Evolutionary conservation across 2,888 invertebrate species (phyloP).

Genomic region (Ectemnius lituratus): DNA sequence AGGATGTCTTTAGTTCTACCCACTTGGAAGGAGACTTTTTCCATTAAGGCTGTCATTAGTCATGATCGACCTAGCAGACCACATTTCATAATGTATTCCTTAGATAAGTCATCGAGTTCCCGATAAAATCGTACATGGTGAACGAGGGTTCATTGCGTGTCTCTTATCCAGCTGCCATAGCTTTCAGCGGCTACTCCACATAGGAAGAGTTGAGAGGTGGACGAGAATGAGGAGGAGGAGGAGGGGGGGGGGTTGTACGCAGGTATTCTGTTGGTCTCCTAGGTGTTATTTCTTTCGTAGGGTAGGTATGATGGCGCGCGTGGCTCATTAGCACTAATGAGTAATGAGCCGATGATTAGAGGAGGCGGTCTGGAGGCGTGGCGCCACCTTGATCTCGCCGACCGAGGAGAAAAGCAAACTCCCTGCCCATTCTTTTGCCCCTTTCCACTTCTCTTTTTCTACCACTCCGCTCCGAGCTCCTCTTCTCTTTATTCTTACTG

Average conservation of each 20-base stretch:
- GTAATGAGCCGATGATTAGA: constrained; percentile 78
- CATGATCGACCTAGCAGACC: constrained; percentile 44
- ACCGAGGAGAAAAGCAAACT: constrained; percentile 68
- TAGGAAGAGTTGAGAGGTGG: not conserved
- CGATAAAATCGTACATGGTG: constrained; percentile 25
- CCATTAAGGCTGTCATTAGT: constrained; percentile 54
- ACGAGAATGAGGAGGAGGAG: constrained; percentile 14
- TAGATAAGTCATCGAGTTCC: constrained; percentile 43
- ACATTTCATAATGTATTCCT: not conserved
- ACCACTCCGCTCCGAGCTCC: constrained; percentile 6
- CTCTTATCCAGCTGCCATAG: constrained; percentile 52
- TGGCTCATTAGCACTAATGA: constrained; percentile 77
- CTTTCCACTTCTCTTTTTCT: constrained; percentile 40
- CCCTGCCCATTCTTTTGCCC: constrained; percentile 51
- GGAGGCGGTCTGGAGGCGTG: constrained; percentile 77
- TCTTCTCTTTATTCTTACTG: constrained; percentile 29
- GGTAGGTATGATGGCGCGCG: constrained; percentile 68
- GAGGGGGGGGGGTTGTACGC: constrained; percentile 22
- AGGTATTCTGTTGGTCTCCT: constrained; percentile 37
- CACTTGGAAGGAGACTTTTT: constrained; percentile 48
- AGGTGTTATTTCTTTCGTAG: constrained; percentile 50
- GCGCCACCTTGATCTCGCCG: constrained; percentile 74
- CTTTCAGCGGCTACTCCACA: constrained; percentile 1
- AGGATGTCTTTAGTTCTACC: constrained; percentile 39
- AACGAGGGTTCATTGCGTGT: constrained; percentile 52